Percentiles rank a stretch among this genome's conserved stretches.
Conservation (phyloP, 2,113 vertebrate species). For the Sigmodon hispidus region DNA sequence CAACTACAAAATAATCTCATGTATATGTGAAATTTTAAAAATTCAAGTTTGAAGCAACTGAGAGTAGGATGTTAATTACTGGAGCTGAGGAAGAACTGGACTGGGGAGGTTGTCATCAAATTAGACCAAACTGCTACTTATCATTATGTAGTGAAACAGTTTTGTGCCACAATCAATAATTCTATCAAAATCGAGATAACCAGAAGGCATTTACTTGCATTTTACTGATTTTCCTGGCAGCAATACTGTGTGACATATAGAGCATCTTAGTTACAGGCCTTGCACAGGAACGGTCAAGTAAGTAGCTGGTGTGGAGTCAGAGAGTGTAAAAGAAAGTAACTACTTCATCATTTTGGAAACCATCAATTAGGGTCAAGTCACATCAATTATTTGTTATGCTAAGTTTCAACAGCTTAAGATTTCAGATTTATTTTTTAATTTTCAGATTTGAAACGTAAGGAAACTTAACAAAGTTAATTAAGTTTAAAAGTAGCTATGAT, state of each 20-base stretch:
- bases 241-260: not conserved
- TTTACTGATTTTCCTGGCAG: not conserved
- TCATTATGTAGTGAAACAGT: not conserved
- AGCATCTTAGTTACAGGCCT: not conserved
- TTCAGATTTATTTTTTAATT: slow-evolving; percentile 19
- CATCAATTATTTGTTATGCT: not conserved
- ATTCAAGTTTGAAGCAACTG: not conserved
- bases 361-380: not conserved
- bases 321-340: not conserved
- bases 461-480: not conserved
- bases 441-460: not conserved
- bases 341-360: not conserved
- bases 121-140: not conserved
- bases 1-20: too few relatives aligned
- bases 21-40: not conserved
- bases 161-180: not conserved
- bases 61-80: too few relatives aligned
- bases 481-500: not conserved
- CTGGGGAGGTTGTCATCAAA: not conserved
- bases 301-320: not conserved
- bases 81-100: not conserved
- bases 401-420: not conserved
- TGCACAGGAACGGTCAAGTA: not conserved
- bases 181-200: not conserved
- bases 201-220: not conserved